A percentile compares a stretch with the other conserved stretches of the same genome.
Conservation (phyloP, 2,113 vertebrate species). For the Tetrax tetrax region DNA sequence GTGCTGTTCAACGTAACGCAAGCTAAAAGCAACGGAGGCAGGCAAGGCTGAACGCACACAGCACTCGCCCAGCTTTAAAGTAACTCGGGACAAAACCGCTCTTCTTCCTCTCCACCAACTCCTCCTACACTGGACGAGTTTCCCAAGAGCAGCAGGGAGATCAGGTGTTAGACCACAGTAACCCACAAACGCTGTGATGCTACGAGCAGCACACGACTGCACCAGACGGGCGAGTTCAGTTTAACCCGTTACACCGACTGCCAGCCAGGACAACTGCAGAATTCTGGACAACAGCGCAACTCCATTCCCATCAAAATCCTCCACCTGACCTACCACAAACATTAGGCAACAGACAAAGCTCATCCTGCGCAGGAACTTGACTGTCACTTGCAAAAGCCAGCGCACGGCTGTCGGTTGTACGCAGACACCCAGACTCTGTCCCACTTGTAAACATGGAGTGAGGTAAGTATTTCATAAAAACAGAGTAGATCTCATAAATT, state of each 20-base stretch:
- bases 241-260: not conserved
- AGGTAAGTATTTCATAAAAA: not conserved
- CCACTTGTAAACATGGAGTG: not conserved
- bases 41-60: not conserved
- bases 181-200: not conserved
- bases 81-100: not conserved
- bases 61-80: not conserved
- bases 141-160: not conserved
- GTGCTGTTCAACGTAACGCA: fast-evolving
- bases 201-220: not conserved
- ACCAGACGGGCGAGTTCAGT: not conserved
- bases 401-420: not conserved
- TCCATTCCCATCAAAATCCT: not conserved
- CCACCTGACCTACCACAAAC: not conserved
- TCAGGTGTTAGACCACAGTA: not conserved
- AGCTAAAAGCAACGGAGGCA: not conserved
- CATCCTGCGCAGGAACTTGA: not conserved
- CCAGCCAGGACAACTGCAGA: not conserved
- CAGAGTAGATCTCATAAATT: not conserved
- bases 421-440: not conserved
- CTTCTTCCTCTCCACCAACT: not conserved
- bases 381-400: not conserved
- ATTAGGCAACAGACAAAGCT: not conserved
- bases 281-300: not conserved
- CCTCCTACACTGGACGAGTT: not conserved